phyloP scores from a whole-genome alignment of 2,797 vertebrate genomes.

The Pyrocephalus nanus region DNA sequence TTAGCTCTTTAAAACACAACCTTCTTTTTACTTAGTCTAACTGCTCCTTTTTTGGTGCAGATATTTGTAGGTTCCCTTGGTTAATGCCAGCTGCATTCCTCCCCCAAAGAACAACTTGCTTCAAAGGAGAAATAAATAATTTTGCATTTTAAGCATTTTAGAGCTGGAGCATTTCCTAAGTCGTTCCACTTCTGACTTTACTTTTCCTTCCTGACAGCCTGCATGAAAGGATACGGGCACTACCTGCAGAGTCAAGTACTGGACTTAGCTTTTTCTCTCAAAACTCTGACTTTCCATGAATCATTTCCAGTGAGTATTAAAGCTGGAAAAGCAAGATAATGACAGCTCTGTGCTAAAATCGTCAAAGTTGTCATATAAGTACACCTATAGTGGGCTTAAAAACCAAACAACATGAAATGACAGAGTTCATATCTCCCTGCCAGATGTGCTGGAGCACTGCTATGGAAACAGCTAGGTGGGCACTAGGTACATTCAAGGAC shows the following conservation, averaged over 20 bases:
- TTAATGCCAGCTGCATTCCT: background rate
- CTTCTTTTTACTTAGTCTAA: background rate
- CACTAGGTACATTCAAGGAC: background rate
- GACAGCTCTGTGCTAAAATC: background rate
- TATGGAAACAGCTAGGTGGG: background rate
- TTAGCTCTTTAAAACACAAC: background rate
- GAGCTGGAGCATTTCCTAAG: background rate
- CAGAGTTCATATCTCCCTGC: background rate
- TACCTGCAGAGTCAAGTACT: background rate
- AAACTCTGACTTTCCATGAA: background rate
- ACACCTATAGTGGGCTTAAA: background rate
- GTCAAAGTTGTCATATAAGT: background rate
- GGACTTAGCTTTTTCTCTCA: background rate
- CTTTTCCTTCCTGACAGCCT: background rate
- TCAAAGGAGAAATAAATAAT: background rate
- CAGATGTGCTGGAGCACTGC: background rate
- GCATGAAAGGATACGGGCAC: background rate
- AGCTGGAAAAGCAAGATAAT: background rate
- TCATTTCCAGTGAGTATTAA: background rate
- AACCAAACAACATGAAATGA: background rate
- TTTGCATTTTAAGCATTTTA: slow-evolving; percentile 2
- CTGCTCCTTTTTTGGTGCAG: background rate
- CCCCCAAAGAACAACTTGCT: background rate
- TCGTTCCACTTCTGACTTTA: background rate
- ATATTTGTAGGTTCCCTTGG: background rate